Base-by-base conservation (phyloP, 2,113 vertebrate species). In the Ariopsis seemanni region DNA sequence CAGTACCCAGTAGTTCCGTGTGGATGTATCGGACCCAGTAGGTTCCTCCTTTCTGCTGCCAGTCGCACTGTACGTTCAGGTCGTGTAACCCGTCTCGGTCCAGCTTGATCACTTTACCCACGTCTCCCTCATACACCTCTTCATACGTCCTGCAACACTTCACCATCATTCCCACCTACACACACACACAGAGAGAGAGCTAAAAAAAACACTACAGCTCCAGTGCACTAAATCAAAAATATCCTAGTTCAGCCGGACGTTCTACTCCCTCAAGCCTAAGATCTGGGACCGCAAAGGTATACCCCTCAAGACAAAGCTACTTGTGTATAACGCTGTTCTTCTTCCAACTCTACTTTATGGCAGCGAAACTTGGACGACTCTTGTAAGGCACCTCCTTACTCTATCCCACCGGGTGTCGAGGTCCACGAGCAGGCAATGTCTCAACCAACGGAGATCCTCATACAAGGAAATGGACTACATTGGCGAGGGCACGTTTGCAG, bases 1-100 rank as follows among this genome's bases (percentile, higher is more conserved):
- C 12, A 88, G 65, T 91, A 99, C 98, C 98, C 82, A 99, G 93
- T 48, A 99, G 95, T 86, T 99, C 97, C 15, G 98, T 98, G 27
- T 99, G 98, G 91, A 99, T 98, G 71, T 99, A 99, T 89, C 98
- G 96, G 87, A 99, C 98, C 98, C 98, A 99, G 90, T 99, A 99
- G 0, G 98, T 99, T 69, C 98, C 98, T 87, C 98, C 98, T 91
- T 99, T 99, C 75, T 99, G 98, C 83, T 99, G 98, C 98, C 98
- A 99, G 83, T 99, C 98, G 91, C 98, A 99, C 91, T 99, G 98
- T 63, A 99, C 98, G 0, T 99, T 99, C 30, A 99, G 94, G 91
- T 99, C 98, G 89, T 99, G 97, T 58, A 99, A 94, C 7, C 98
- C 97, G 87, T 99, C 98, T 90, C 98, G 94, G 93, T 99, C 98